These are phyloP conservation scores for Echiichthys vipera DNA, from an alignment of 2,797 vertebrate genomes.

Conservation along the genomic window DNA sequence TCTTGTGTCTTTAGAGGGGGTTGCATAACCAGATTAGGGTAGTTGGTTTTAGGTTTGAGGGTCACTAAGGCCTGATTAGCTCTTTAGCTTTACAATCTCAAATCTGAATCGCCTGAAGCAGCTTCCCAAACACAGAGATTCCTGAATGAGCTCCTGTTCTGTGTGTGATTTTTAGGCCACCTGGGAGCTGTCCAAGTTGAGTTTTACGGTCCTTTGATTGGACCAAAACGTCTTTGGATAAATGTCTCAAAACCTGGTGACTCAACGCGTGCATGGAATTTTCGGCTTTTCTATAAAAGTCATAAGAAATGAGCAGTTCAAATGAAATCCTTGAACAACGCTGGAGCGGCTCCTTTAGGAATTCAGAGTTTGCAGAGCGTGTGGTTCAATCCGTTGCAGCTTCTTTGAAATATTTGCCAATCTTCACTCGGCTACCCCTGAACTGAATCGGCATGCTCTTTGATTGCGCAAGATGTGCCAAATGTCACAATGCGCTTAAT, in stretches of 20 bases:
- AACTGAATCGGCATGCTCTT: neutral
- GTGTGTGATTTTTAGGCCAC: conserved; percentile 25
- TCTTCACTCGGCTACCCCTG: neutral
- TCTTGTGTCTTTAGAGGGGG: conserved; percentile 27
- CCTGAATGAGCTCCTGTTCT: conserved; percentile 45
- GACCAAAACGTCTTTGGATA: neutral
- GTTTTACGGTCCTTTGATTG: neutral
- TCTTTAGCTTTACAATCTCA: conserved; percentile 44
- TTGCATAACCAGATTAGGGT: conserved; percentile 67
- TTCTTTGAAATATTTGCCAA: too few relatives aligned
- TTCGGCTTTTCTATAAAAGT: neutral
- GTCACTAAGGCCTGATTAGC: conserved; percentile 49
- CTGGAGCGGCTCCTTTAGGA: neutral
- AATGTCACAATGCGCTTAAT: neutral
- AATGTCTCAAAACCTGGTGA: conserved; percentile 1
- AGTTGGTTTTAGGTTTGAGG: conserved; percentile 59
- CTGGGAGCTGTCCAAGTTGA: conserved; percentile 1
- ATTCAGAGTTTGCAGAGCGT: neutral
- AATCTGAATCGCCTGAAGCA: conserved; percentile 52
- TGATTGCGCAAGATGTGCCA: neutral
- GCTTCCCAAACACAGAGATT: conserved; percentile 49
- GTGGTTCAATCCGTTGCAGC: neutral
- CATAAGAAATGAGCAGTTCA: neutral
- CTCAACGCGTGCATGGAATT: neutral
- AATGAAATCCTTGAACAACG: neutral